Conservation (phyloP, 2,797 vertebrate genomes). For the Peromyscus nudipes region DNA sequence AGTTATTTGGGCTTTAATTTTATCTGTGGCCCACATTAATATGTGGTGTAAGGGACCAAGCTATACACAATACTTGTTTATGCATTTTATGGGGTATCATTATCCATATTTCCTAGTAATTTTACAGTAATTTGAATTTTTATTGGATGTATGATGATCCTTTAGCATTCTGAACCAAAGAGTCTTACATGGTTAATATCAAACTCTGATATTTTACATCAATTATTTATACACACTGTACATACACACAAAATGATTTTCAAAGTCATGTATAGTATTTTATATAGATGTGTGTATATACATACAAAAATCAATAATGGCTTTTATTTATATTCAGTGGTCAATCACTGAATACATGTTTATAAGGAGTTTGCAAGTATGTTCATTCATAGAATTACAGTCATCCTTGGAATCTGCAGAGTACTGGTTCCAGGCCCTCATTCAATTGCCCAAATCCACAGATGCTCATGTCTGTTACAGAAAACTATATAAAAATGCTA, state of each 20-base stretch:
- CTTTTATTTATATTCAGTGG: slow-evolving; percentile 9
- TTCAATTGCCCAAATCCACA: neutral
- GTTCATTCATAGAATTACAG: neutral
- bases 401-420: neutral
- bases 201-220: neutral
- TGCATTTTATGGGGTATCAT: neutral
- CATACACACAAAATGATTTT: neutral
- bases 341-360: neutral
- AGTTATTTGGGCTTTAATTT: slow-evolving; percentile 61
- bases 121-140: neutral
- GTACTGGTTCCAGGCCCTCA: neutral
- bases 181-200: neutral
- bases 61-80: slow-evolving; percentile 48
- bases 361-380: neutral
- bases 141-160: neutral
- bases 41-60: neutral
- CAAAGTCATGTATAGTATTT: neutral
- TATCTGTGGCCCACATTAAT: slow-evolving; percentile 31
- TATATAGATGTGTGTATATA: neutral
- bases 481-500: neutral
- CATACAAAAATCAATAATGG: neutral
- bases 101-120: slow-evolving; percentile 35
- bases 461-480: neutral
- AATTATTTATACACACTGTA: neutral
- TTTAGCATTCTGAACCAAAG: slow-evolving; percentile 8